These are phyloP conservation scores for Holcopasites calliopsidis DNA, from an alignment of 1,140 invertebrate genomes.

Conservation along the genomic window DNA sequence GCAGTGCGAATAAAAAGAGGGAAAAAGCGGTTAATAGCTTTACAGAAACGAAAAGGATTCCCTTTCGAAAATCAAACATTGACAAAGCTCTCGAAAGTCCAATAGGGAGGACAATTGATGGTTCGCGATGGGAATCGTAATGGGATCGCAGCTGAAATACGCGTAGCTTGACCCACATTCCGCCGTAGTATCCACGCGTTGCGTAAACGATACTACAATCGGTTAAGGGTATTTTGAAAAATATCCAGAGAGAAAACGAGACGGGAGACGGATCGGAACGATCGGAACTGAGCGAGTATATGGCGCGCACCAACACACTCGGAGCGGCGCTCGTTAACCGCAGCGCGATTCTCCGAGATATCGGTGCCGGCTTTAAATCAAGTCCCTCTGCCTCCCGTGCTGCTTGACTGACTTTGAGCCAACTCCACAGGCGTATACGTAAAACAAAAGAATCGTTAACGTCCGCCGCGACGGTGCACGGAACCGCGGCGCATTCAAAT, in stretches of 20 bases:
- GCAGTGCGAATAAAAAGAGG: too few species aligned
- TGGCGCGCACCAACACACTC: conserved; percentile 53
- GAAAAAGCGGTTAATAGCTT: too few species aligned
- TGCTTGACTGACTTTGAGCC: conserved; percentile 76
- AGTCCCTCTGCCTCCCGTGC: conserved; percentile 69
- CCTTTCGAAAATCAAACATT: not conserved
- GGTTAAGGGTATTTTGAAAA: conserved; percentile 42
- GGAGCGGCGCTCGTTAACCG: conserved; percentile 73
- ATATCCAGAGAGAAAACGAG: not conserved
- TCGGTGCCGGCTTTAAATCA: conserved; percentile 76
- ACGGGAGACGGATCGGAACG: not conserved
- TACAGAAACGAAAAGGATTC: too few species aligned
- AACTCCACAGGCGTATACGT: conserved; percentile 70
- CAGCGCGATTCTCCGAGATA: conserved; percentile 76
- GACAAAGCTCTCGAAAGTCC: not conserved
- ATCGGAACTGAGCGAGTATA: not conserved
- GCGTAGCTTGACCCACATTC: conserved; percentile 46
- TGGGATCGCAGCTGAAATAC: not conserved
- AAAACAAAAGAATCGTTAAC: conserved; percentile 78
- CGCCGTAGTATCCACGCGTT: not conserved
- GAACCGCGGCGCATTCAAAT: conserved; percentile 74
- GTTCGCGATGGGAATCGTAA: conserved; percentile 16
- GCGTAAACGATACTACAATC: not conserved
- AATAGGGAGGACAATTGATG: not conserved
- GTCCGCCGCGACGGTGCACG: conserved; percentile 65